Evolutionary conservation across 2,888 invertebrate species (phyloP), one percentile per base, ranked within the genome.

Genomic region (Andricus quercusramuli): DNA sequence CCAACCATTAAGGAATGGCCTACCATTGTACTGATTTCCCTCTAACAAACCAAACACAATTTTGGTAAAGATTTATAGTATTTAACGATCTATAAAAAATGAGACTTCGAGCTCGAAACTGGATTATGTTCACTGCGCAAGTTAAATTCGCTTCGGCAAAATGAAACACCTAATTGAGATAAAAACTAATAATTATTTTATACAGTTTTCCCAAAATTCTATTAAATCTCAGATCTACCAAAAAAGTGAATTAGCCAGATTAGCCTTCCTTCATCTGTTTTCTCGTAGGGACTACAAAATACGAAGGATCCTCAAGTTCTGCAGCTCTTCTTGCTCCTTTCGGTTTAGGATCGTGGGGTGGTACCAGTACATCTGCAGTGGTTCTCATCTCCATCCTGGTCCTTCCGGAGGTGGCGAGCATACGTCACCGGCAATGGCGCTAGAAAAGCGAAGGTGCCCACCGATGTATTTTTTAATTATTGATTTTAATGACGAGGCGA

Each of bases 381-480:
- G 78, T 85, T 83, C 85, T 84, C 84, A 84, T 83, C 78, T 44
- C 78, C 79, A 77, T 83, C 79, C 82, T 67, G 83, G 84, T 81
- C 83, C 85, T 78, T 62, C 79, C 76, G 25, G 56, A 74, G 87
- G 87, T 83, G 85, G 87, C 83, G 86, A 85, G 86, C 89, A 88
- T 86, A 88, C 90, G 88, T 89, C 90, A 90, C 87, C 86, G 86
- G 83, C 84, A 84, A 83, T 89, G 89, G 90, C 90, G 90, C 91
- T 91, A 90, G 91, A 91, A 91, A 90, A 91, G 90, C 90, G 90
- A 91, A 91, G 91, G 91, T 90, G 91, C 89, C 91, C 90, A 91
- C 91, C 91, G 91, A 91, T 92, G 92, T 92, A 92, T 92, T 92
- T 92, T 92, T 92, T 92, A 92, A 92, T 92, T 92, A 92, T 92